phyloP scores from a whole-genome alignment of 2,797 vertebrate genomes.

The Calcarius lapponicus region DNA sequence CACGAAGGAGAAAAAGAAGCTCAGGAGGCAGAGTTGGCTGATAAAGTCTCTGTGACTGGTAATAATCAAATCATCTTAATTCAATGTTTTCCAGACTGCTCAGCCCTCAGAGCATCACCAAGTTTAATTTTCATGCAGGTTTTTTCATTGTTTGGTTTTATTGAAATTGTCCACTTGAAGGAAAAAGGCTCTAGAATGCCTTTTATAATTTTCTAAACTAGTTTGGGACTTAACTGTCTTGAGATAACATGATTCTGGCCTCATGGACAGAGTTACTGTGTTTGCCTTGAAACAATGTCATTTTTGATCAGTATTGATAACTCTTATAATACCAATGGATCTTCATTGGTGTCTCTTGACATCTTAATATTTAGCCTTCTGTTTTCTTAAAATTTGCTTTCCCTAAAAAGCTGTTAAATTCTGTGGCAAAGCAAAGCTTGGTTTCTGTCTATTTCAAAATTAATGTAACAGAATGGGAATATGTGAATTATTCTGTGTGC shows the following conservation, averaged over 20 bases:
- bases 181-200: background rate
- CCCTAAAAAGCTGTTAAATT: background rate
- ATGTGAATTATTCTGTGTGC: background rate
- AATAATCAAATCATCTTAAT: background rate
- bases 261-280: background rate
- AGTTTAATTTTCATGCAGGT: background rate
- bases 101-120: background rate
- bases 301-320: background rate
- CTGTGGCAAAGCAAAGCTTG: background rate
- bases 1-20: conserved; percentile 80
- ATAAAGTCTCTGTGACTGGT: conserved; percentile 72
- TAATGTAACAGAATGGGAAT: background rate
- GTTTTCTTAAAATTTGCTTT: background rate
- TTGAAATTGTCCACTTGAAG: background rate
- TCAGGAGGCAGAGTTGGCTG: conserved; percentile 36
- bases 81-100: background rate
- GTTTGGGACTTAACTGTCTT: background rate
- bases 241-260: background rate
- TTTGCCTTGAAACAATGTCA: background rate
- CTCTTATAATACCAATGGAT: background rate
- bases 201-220: background rate
- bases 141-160: background rate
- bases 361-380: background rate
- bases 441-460: background rate
- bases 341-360: background rate